phyloP scores from a whole-genome alignment of 2,888 invertebrate species.

The Koerneria pararmatus region DNA sequence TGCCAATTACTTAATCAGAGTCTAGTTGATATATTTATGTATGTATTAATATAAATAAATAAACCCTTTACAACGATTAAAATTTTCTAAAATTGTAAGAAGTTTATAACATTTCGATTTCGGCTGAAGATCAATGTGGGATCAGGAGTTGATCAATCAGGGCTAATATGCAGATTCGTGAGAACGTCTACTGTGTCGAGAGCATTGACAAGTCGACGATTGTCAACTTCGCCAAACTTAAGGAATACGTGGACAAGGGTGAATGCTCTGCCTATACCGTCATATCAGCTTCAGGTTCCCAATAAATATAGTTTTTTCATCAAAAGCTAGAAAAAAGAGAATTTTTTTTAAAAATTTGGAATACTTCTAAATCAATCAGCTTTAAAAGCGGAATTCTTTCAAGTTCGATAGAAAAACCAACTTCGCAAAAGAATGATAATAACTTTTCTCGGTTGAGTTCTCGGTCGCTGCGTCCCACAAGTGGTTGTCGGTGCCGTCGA shows the following conservation, averaged over 20 bases:
- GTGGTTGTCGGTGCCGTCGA: constrained; percentile 45
- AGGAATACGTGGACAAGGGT: constrained; percentile 34
- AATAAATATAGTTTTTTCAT: not conserved
- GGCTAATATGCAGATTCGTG: constrained; percentile 29
- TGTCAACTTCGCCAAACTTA: constrained; percentile 36
- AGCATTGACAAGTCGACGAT: constrained; percentile 39
- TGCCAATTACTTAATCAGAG: too few relatives aligned
- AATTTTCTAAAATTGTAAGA: too few relatives aligned
- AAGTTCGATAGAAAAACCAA: not conserved
- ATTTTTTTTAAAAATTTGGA: too few relatives aligned
- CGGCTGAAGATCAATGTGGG: too few relatives aligned
- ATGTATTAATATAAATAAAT: too few relatives aligned
- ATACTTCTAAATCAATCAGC: too few relatives aligned
- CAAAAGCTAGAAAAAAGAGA: not conserved
- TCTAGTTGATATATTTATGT: too few relatives aligned
- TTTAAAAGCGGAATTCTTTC: constrained; percentile 9
- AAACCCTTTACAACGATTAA: too few relatives aligned
- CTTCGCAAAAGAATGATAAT: too few relatives aligned
- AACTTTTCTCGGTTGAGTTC: constrained; percentile 31
- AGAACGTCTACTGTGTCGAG: constrained; percentile 41
- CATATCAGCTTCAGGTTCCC: constrained; percentile 44
- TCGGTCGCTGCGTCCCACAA: constrained; percentile 55
- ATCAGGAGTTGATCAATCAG: too few relatives aligned
- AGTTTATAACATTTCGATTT: too few relatives aligned
- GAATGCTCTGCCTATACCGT: constrained; percentile 52